Conservation (phyloP, 2,113 vertebrate species). For the Ahaetulla prasina region DNA sequence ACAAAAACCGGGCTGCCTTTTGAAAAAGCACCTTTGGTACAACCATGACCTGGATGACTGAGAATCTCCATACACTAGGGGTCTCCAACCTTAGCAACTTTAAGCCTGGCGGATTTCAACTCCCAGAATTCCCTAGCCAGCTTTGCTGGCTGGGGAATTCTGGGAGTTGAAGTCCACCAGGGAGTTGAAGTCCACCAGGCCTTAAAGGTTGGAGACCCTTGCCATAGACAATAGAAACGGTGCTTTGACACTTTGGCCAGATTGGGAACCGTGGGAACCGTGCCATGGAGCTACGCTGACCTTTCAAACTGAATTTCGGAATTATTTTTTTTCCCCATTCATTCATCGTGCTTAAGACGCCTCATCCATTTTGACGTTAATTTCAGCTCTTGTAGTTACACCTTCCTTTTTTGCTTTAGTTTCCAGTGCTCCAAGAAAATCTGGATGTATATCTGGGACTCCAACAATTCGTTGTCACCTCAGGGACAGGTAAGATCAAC, state of each 20-base stretch:
- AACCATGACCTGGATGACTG: neutral
- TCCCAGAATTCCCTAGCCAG: too few species aligned
- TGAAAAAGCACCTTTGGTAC: neutral
- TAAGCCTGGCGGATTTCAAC: too few species aligned
- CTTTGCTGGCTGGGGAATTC: too few species aligned
- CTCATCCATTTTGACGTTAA: neutral
- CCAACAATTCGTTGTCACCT: conserved; percentile 89
- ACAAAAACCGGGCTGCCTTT: neutral
- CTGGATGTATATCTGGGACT: conserved; percentile 94
- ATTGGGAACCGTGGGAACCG: neutral
- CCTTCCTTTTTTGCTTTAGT: conserved; percentile 66
- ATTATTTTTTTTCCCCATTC: neutral
- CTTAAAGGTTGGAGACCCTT: too few species aligned
- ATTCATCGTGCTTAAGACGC: neutral
- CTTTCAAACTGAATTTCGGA: neutral
- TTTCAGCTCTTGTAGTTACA: neutral
- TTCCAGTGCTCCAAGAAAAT: conserved; percentile 94
- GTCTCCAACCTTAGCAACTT: too few species aligned
- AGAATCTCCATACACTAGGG: too few species aligned
- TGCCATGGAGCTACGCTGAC: neutral
- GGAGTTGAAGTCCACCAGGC: too few species aligned
- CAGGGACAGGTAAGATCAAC: conserved; percentile 79
- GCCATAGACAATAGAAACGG: neutral
- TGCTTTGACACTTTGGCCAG: neutral
- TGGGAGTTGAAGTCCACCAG: too few species aligned